These are phyloP conservation scores for Aromia moschata DNA, from an alignment of 2,888 invertebrate genomes.

Conservation along the genomic window DNA sequence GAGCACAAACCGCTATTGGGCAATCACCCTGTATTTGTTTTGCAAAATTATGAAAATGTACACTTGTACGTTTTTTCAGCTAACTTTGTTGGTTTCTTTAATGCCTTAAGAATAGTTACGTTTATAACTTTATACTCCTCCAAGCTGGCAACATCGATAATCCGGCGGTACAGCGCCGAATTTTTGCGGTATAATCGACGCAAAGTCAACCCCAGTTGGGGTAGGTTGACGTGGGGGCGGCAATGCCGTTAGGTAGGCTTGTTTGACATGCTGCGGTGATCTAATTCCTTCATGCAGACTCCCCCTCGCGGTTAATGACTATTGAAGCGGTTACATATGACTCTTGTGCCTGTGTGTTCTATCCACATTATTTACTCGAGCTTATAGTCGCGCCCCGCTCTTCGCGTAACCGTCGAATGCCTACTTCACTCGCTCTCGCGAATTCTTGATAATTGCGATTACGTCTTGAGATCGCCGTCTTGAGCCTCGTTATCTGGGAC, in stretches of 20 bases:
- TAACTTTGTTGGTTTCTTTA: too few species aligned
- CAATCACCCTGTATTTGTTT: too few species aligned
- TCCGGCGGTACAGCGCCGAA: too few species aligned
- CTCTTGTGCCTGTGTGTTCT: constrained; percentile 37
- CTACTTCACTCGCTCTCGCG: constrained; percentile 20
- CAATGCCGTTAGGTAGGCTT: constrained; percentile 34
- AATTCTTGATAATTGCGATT: constrained; percentile 31
- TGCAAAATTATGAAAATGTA: too few species aligned
- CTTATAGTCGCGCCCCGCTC: constrained; percentile 23
- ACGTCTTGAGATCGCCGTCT: background rate
- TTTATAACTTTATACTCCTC: too few species aligned
- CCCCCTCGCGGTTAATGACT: constrained; percentile 40
- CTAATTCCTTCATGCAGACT: constrained; percentile 36
- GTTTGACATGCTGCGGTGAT: constrained; percentile 44
- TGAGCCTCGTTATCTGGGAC: too few species aligned
- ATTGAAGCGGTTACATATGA: constrained; percentile 45
- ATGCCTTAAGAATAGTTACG: too few species aligned
- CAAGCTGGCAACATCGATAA: too few species aligned
- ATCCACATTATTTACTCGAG: constrained; percentile 36
- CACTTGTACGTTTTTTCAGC: too few species aligned
- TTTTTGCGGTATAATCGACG: constrained; percentile 2
- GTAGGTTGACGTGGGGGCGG: constrained; percentile 5
- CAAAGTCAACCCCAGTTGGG: constrained; percentile 14
- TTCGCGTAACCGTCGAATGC: constrained; percentile 30
- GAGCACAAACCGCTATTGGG: too few species aligned